Conservation (phyloP, 2,113 vertebrate species). For the Urocynchramus pylzowi region DNA sequence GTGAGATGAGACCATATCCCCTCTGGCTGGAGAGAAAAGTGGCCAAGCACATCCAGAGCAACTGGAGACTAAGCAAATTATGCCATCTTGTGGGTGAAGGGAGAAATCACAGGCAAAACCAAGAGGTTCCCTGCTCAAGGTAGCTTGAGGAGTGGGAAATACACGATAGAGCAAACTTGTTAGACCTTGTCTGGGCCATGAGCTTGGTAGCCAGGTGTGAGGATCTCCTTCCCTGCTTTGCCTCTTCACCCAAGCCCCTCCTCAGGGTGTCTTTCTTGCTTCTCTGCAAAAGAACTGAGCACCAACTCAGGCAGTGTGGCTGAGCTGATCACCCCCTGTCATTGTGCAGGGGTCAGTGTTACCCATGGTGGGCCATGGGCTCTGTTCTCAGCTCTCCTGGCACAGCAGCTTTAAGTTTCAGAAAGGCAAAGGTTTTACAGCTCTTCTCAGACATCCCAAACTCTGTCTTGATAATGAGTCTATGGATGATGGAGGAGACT, state of each 20-base stretch:
- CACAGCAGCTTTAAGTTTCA: not conserved
- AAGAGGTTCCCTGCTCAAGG: not conserved
- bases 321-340: not conserved
- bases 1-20: not conserved
- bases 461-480: not conserved
- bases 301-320: not conserved
- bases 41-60: not conserved
- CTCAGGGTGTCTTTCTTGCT: not conserved
- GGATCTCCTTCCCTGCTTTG: not conserved
- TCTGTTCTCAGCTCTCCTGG: not conserved
- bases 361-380: accelerated
- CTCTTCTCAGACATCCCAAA: not conserved
- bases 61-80: not conserved
- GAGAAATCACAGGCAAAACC: not conserved
- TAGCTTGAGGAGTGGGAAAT: not conserved
- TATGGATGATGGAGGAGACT: not conserved
- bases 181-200: not conserved
- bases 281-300: not conserved
- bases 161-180: not conserved
- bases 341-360: accelerated
- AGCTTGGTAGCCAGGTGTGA: not conserved
- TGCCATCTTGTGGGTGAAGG: constrained; percentile 24
- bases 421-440: not conserved
- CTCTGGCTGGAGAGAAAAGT: not conserved
- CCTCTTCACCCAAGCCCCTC: not conserved